Conservation (phyloP, 2,113 vertebrate species). For the Plecturocebus donacophilus region DNA sequence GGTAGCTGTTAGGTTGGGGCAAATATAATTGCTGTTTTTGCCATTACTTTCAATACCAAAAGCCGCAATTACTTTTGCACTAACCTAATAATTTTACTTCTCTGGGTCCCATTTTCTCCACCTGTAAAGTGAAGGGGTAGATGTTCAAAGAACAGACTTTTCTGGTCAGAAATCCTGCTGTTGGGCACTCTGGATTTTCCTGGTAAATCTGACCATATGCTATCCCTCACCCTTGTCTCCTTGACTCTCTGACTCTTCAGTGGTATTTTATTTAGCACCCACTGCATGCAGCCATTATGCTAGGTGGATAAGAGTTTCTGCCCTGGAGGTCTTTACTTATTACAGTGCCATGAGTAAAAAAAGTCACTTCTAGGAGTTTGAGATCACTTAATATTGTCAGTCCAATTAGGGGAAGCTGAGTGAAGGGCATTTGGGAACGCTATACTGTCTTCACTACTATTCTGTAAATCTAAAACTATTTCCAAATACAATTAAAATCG, state of each 20-base stretch:
- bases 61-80: no score
- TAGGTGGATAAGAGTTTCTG: not conserved
- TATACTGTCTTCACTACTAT: not conserved
- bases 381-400: not conserved
- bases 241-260: not conserved
- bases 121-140: not conserved
- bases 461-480: constrained; percentile 47
- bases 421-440: not conserved
- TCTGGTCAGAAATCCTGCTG: not conserved
- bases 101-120: not conserved
- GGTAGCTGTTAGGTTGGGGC: not conserved
- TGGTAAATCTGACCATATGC: not conserved
- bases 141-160: constrained; percentile 5
- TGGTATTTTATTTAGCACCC: not conserved
- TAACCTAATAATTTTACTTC: not conserved
- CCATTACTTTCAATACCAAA: no score
- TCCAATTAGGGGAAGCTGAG: not conserved
- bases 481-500: not conserved
- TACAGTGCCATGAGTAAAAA: not conserved
- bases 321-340: not conserved
- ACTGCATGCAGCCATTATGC: not conserved
- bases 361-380: not conserved
- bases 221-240: not conserved
- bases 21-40: no score
- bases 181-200: not conserved